These are phyloP conservation scores for Takifugu ocellatus DNA, from an alignment of 2,797 vertebrate genomes.

Conservation along the genomic window DNA sequence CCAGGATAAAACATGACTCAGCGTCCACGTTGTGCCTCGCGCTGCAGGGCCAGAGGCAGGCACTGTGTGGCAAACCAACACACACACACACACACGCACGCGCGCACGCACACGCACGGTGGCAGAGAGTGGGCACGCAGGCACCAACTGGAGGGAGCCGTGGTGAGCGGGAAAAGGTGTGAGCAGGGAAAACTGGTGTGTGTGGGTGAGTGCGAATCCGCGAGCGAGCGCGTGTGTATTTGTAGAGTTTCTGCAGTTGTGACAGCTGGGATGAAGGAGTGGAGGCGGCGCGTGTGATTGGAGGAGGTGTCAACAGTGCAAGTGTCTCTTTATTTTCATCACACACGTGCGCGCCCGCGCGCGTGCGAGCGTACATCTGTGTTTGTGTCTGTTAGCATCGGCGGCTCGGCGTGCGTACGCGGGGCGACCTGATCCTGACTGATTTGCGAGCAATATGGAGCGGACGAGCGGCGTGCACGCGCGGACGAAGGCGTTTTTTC, in stretches of 20 bases:
- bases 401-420: slow-evolving; percentile 14
- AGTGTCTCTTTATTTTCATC: slow-evolving; percentile 77
- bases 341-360: slow-evolving; percentile 42
- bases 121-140: slow-evolving; percentile 65
- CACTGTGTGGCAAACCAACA: slow-evolving; percentile 14
- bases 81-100: slow-evolving; percentile 22
- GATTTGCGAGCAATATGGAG: slow-evolving; percentile 28
- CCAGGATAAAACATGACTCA: slow-evolving; percentile 42
- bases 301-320: slow-evolving; percentile 76
- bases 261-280: slow-evolving; percentile 77
- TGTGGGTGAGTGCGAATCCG: slow-evolving; percentile 70
- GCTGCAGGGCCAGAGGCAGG: slow-evolving; percentile 50
- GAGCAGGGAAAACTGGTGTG: slow-evolving; percentile 59
- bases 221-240: slow-evolving; percentile 66
- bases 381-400: slow-evolving; percentile 49
- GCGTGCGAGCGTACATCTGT: slow-evolving; percentile 50
- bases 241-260: slow-evolving; percentile 77
- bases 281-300: slow-evolving; percentile 75
- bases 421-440: slow-evolving; percentile 23
- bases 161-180: slow-evolving; percentile 72
- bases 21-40: slow-evolving; percentile 21
- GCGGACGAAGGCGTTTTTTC: slow-evolving; percentile 7
- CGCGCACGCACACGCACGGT: slow-evolving; percentile 45
- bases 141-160: slow-evolving; percentile 67
- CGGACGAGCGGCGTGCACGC: slow-evolving; percentile 8